Evolutionary conservation across 2,113 vertebrate species (phyloP), one percentile per base, ranked within the genome.

Genomic region (Alouatta palliata): DNA sequence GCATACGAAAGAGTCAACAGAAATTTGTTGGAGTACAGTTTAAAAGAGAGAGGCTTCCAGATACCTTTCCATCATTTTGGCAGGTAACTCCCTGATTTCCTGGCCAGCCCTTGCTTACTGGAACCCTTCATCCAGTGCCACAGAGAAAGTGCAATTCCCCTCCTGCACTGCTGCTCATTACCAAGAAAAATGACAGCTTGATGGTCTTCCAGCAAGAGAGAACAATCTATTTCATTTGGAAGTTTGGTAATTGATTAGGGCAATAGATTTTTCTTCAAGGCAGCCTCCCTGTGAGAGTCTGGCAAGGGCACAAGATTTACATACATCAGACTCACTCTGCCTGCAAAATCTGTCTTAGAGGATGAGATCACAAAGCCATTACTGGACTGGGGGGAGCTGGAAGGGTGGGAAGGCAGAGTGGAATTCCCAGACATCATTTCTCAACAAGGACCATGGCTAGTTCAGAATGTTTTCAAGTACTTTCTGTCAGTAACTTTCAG

Each of bases 161-260:
- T 49, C 86, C 93, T 94, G 71, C 87, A 64, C 81, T 94, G 79
- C 89, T 97, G 82, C 90, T 98, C 96, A 96, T 98, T 97, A 98
- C 95, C 47, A 97, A 98, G 95, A 49, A 8, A 92, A 95, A 95
- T 92, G 49, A 96, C 2, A 79, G 40, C 43, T 92, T 97, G 96
- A 97, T 98, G 93, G 86, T 92, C 98, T 98, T 97, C 96, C 92
- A 97, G 92, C 96, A 97, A 97, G 84, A 96, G 10, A 96, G 92
- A 86, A 97, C 82, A 10, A 96, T 90, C 88, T 90, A 82, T 97
- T 98, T 98, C 93, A 96, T 97, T 98, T 98, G 96, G 56, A 97
- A 98, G 96, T 91, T 98, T 97, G 97, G 97, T 98, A 98, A 98
- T 98, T 98, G 91, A 98, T 98, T 96, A 98, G 94, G 87, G 93